Conservation (phyloP, 1,140 invertebrate species). For the Rhopalosiphum maidis region DNA sequence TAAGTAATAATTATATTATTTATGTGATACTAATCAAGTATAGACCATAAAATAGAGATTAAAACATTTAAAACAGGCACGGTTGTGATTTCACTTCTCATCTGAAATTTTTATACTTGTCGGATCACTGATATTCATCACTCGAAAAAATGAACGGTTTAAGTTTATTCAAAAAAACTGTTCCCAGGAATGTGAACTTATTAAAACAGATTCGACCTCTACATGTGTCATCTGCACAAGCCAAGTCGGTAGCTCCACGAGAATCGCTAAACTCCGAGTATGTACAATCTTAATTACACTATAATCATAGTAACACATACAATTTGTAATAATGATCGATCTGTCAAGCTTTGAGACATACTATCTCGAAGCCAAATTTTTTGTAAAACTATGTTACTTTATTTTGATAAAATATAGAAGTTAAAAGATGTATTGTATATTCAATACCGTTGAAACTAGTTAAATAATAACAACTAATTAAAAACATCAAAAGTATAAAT, state of each 20-base stretch:
- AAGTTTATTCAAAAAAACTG: conserved; percentile 8
- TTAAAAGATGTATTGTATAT: neutral
- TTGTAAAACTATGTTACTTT: neutral
- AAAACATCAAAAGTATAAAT: too few relatives aligned
- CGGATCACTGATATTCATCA: neutral
- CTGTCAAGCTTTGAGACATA: neutral
- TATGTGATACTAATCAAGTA: too few relatives aligned
- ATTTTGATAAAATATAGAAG: neutral
- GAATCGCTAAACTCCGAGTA: conserved; percentile 36
- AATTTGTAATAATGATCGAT: too few relatives aligned
- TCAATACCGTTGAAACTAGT: neutral
- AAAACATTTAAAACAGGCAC: too few relatives aligned
- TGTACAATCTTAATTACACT: neutral
- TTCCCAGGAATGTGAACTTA: conserved; percentile 12
- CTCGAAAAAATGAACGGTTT: neutral
- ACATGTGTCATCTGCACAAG: neutral
- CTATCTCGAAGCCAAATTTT: neutral
- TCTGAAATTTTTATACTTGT: neutral
- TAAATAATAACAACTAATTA: neutral
- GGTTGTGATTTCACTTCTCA: neutral
- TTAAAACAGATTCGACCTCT: conserved; percentile 16
- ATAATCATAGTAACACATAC: neutral
- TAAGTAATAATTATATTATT: too few relatives aligned
- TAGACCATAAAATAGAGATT: neutral
- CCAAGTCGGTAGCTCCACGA: neutral